Evolutionary conservation across 2,797 vertebrate genomes (phyloP), one percentile per base, ranked within the genome.

Genomic region (Propithecus deckenii): DNA sequence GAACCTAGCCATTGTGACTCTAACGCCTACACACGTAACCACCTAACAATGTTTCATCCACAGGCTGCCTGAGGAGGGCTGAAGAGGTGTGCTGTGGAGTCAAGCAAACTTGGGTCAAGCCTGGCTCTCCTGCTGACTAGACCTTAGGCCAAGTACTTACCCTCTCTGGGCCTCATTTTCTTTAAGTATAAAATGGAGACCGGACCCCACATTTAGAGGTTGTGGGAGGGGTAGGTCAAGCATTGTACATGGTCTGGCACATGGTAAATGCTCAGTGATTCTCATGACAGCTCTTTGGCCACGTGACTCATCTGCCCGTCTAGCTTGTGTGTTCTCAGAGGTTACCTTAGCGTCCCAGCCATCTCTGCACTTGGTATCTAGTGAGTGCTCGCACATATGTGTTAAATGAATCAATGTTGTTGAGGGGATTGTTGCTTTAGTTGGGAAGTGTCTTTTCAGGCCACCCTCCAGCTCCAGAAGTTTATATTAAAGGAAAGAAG

Each of bases 271-370:
- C 65, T 74, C 50, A 23, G 46, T 7, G 57, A 46, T 18, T 35
- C 55, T 88, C 67, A 7, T 17, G 35, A 61, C 18, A 41, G 85
- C 61, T 22, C 48, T 75, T 2, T 67, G 48, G 48, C 50, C 43
- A 65, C 17, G 7, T 7, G 35, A 75, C 76, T 74, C 48, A n/a
- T n/a, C 48, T 52, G 67, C 43, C 86, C 43, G 23, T 23, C 57
- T 23, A 89, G 85, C 4, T 76, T 15, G 5, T 7, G 65, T 38
- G 7, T 71, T 87, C 96, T 17, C 52, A 89, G 75, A 93, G 83
- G n/a, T 55, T 4, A 46, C 20, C 22, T 25, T 17, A 5, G 74
- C 4, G 9, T 22, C n/a, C 17, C 61, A 65, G 78, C 30, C 57
- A 59, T 28, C 32, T 75, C 23, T 38, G 48, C 5, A 28, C 57